Percentiles rank a stretch among this genome's conserved stretches.
Evolutionary conservation across 2,113 vertebrate genomes (phyloP).

Genomic region (Ochotona curzoniae): DNA sequence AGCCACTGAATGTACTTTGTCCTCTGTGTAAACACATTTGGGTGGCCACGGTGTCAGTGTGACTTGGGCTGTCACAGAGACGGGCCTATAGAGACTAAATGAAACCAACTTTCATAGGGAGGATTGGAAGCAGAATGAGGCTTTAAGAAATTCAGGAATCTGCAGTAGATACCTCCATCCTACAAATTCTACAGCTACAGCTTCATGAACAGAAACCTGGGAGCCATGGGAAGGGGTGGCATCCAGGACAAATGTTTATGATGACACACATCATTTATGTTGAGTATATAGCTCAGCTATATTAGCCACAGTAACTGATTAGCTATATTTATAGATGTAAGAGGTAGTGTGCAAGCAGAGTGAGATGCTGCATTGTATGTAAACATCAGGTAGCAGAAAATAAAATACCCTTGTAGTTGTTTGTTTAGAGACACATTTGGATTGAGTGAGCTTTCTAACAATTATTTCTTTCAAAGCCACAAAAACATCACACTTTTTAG

Average conservation of each 20-base stretch:
- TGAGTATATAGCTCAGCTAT: constrained; percentile 27
- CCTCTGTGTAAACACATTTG: constrained; percentile 46
- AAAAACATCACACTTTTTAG: constrained; percentile 72
- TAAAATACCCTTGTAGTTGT: constrained; percentile 62
- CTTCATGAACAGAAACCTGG: constrained; percentile 44
- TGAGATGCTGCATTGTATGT: constrained; percentile 61
- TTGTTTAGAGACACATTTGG: constrained; percentile 72
- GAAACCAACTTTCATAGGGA: constrained; percentile 54
- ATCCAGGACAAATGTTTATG: not conserved
- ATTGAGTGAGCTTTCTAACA: constrained; percentile 67
- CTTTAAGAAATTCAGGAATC: constrained; percentile 54
- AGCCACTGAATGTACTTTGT: constrained; percentile 50
- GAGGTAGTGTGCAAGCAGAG: constrained; percentile 54
- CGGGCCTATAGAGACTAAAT: constrained; percentile 35
- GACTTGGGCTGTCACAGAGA: constrained; percentile 34
- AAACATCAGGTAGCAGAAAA: constrained; percentile 73
- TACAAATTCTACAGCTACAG: constrained; percentile 40
- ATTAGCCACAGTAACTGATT: constrained; percentile 42
- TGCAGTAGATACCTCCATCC: not conserved
- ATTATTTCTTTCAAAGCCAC: constrained; percentile 73
- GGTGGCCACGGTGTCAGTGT: not conserved
- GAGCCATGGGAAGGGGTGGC: constrained; percentile 31
- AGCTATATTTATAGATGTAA: constrained; percentile 28
- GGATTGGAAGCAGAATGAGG: constrained; percentile 27
- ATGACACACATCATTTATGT: constrained; percentile 25